Percentiles rank a stretch among this genome's conserved stretches.
Conservation (phyloP, 2,888 invertebrate genomes). For the Plutella xylostella region DNA sequence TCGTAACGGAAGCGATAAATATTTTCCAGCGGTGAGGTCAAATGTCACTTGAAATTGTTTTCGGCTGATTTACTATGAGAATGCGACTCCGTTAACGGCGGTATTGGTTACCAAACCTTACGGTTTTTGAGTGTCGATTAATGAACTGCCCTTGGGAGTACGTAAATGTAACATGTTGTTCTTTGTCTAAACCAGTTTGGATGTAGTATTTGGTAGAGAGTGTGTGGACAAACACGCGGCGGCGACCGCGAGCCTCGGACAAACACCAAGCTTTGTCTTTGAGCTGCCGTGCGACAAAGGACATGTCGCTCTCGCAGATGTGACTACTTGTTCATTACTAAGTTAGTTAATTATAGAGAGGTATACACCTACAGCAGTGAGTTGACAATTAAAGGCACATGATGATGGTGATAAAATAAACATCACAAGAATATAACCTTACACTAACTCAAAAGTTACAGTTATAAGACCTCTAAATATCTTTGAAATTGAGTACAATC, state of each 20-base stretch:
- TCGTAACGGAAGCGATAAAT: conserved; percentile 57
- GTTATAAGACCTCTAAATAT: too few species aligned
- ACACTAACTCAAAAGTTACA: too few species aligned
- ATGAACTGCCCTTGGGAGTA: conserved; percentile 3
- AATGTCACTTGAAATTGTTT: conserved; percentile 11
- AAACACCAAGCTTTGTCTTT: conserved; percentile 32
- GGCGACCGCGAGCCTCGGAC: conserved; percentile 19
- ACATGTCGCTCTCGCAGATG: too few species aligned
- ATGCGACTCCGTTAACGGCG: background rate
- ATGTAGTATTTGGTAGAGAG: conserved; percentile 4
- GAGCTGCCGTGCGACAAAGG: conserved; percentile 36
- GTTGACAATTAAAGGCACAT: background rate
- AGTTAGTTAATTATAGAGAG: too few species aligned
- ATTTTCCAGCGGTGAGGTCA: conserved; percentile 22
- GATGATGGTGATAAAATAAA: background rate
- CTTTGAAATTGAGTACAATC: too few species aligned
- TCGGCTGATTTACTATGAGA: conserved; percentile 9
- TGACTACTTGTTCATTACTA: background rate
- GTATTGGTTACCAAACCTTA: too few species aligned
- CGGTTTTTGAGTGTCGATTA: background rate
- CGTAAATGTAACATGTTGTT: background rate
- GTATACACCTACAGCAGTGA: too few species aligned
- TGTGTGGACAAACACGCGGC: conserved; percentile 5
- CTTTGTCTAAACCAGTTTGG: conserved; percentile 3
- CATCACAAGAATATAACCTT: background rate